Conservation (phyloP, 2,797 vertebrate genomes). For the Chelidonichthys spinosus region DNA sequence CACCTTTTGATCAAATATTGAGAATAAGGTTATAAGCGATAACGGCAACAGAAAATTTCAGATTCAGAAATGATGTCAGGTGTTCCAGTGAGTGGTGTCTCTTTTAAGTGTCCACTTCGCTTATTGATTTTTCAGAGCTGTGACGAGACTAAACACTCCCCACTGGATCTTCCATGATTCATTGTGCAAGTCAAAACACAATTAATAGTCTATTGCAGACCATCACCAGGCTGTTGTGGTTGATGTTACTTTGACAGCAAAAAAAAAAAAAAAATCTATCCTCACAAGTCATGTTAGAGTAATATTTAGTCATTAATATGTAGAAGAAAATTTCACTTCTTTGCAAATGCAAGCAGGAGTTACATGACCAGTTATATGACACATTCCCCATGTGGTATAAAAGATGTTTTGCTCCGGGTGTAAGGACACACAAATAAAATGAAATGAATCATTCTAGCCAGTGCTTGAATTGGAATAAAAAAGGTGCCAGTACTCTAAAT, state of each 20-base stretch:
- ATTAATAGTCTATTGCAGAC: background rate
- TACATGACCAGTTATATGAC: background rate
- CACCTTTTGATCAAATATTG: background rate
- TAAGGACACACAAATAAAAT: background rate
- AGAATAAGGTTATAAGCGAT: background rate
- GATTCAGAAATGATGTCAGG: background rate
- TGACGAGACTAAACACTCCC: constrained; percentile 22
- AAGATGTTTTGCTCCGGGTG: background rate
- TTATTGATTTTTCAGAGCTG: constrained; percentile 30
- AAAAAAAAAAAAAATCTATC: constrained; percentile 9
- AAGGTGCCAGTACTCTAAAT: no score
- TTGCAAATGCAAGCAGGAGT: no score
- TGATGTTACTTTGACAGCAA: background rate
- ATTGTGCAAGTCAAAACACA: constrained; percentile 7
- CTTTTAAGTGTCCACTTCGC: background rate
- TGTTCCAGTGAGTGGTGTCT: constrained; percentile 5
- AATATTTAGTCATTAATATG: background rate
- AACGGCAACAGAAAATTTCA: background rate
- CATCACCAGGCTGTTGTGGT: background rate
- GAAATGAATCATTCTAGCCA: background rate
- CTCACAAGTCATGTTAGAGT: background rate
- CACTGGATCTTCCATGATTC: constrained; percentile 13
- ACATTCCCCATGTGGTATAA: background rate
- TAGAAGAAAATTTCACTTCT: no score
- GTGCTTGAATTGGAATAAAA: no score